Evolutionary conservation across 53 echinoderm and acorn worm species (phyloP), one percentile per base, ranked within the genome.

Genomic region (Echinarachnius parma): DNA sequence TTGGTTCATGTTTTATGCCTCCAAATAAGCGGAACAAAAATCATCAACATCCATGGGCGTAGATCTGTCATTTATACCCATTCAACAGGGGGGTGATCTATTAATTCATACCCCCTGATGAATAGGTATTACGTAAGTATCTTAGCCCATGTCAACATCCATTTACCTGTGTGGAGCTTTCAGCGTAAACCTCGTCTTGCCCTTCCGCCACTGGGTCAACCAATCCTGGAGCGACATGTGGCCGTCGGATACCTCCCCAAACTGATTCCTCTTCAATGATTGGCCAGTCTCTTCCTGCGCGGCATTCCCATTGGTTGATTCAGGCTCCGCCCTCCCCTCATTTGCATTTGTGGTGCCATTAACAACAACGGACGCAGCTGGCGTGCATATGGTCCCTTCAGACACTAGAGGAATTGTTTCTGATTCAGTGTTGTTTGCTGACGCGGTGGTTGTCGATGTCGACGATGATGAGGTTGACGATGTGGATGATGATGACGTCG

Each of bases 161-260:
- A n/a, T n/a, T n/a, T n/a, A 96, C 96, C 75, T 65, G 57, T 96
- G 81, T 5, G 88, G 87, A 25, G 68, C 68, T 48, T 64, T 62
- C 77, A 78, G 85, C 64, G 91, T 91, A 67, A 96, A 96, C 66
- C 77, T 84, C 10, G 91, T 96, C 49, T 87, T 87, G 32, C 88
- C 88, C 20, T 77, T 79, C 46, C 85, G 71, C 96, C 96, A 96
- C 53, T 87, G 66, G 4, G 39, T 64, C 59, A 80, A 54, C 96
- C 96, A 96, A 50, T 84, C 87, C 3, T 82, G 72, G 16, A 62
- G 31, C 44, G 76, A 74, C 68, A 96, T 82, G 62, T 91, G 58
- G 4, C 87, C 84, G 31, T 85, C 82, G 15, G 87, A 78, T 18
- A 81, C 55, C 8, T 96, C 96, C 10, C 96, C 96, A 54, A 91